A percentile compares a stretch with the other conserved stretches of the same genome.
Conservation (phyloP, 2,888 invertebrate genomes). For the Acanthacorydalis orientalis region DNA sequence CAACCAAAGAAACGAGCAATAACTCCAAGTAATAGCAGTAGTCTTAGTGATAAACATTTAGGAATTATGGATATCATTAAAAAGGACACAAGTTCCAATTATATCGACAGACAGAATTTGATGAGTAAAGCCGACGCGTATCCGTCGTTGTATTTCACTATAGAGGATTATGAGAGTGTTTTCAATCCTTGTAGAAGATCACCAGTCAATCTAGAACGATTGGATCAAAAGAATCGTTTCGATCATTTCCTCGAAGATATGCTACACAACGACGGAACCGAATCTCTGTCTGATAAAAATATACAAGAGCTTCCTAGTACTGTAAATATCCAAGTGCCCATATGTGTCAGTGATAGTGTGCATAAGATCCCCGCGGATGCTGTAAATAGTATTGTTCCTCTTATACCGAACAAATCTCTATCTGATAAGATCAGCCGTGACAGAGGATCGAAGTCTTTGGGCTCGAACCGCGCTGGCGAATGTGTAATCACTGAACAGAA, state of each 20-base stretch:
- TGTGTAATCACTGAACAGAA: no score
- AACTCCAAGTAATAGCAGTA: background rate
- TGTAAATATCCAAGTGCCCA: constrained; percentile 2
- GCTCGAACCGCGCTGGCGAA: no score
- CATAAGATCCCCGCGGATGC: no score
- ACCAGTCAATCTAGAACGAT: background rate
- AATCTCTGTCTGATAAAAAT: background rate
- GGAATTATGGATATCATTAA: no score
- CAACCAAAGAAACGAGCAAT: background rate
- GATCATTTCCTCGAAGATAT: background rate
- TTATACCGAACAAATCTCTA: no score
- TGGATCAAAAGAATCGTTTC: background rate
- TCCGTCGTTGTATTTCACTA: constrained; percentile 15
- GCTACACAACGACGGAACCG: no score
- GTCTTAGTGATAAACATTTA: no score
- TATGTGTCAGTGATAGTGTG: background rate
- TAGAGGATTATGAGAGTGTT: constrained; percentile 54
- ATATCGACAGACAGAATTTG: constrained; percentile 5
- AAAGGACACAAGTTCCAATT: constrained; percentile 2
- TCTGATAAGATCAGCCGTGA: no score
- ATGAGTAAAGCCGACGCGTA: constrained; percentile 8
- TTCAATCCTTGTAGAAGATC: constrained; percentile 33
- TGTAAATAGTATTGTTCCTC: no score
- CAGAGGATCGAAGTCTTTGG: no score
- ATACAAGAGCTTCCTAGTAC: background rate